A percentile compares a stretch with the other conserved stretches of the same genome.
These are phyloP conservation scores for Motacilla tschutschensis DNA, from an alignment of 2,113 vertebrate species.

Conservation along the genomic window DNA sequence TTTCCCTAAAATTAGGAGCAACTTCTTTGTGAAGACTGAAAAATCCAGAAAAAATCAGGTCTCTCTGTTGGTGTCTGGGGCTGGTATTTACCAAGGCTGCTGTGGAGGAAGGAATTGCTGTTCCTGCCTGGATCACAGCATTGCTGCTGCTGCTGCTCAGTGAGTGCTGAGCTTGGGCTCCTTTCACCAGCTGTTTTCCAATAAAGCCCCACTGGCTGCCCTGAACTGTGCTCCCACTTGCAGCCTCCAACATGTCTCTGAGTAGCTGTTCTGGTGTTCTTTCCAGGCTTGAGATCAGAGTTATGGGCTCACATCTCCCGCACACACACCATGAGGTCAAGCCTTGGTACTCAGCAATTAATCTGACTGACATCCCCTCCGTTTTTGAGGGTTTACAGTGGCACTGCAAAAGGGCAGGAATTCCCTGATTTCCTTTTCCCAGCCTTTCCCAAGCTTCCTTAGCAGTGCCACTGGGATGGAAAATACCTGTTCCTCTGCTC, in stretches of 20 bases:
- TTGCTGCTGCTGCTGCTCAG: not conserved
- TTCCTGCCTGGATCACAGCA: not conserved
- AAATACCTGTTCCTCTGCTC: not conserved
- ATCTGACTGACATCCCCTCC: rapidly evolving
- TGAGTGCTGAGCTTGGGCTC: rapidly evolving
- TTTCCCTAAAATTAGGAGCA: not conserved
- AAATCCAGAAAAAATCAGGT: not conserved
- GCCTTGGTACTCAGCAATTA: not conserved
- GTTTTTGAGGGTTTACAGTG: not conserved
- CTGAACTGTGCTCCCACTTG: not conserved
- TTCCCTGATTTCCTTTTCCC: not conserved
- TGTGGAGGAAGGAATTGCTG: not conserved
- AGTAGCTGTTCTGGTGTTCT: not conserved
- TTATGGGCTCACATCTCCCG: not conserved
- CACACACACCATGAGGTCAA: not conserved
- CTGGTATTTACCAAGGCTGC: not conserved
- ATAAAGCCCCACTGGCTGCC: not conserved
- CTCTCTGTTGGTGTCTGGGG: not conserved
- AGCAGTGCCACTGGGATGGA: not conserved
- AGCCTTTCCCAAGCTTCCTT: not conserved
- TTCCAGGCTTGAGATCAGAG: not conserved
- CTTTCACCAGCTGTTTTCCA: not conserved
- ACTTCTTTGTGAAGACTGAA: not conserved
- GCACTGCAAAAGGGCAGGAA: not conserved
- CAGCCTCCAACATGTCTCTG: not conserved